These are phyloP conservation scores for Muntiacus muntjak DNA, from an alignment of 2,113 vertebrate species.

Conservation along the genomic window DNA sequence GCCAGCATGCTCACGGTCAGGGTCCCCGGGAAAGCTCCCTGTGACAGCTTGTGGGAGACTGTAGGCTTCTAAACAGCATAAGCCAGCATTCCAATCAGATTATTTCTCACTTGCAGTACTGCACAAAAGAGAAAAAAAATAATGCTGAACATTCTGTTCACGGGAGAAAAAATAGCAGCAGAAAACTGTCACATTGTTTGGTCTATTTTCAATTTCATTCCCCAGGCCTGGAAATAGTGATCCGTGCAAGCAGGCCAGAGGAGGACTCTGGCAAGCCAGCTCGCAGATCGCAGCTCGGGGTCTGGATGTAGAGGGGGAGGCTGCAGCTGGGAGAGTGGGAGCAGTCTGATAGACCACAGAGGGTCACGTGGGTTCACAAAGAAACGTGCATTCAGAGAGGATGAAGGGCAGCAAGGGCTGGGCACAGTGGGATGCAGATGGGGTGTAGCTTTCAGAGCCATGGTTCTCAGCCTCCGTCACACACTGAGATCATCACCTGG, in stretches of 20 bases:
- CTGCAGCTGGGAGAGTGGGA: not conserved
- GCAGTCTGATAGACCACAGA: not conserved
- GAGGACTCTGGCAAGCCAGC: not conserved
- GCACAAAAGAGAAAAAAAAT: conserved; percentile 66
- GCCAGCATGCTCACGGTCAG: not conserved
- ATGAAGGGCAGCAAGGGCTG: not conserved
- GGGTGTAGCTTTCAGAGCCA: not conserved
- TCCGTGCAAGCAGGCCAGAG: conserved; percentile 25
- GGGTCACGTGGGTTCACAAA: not conserved
- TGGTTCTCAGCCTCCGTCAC: not conserved
- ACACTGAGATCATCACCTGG: not conserved
- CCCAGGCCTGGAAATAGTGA: conserved; percentile 59
- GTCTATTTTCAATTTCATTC: conserved; percentile 75
- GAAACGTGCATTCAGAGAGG: not conserved
- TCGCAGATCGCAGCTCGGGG: rapidly evolving
- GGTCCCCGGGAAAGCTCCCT: not conserved
- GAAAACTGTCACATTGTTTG: conserved; percentile 75
- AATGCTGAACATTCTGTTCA: conserved; percentile 77
- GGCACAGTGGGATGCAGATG: not conserved
- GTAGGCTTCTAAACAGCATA: conserved; percentile 3
- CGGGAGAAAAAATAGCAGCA: conserved; percentile 75
- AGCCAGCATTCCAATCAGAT: conserved; percentile 57
- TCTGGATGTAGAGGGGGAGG: not conserved
- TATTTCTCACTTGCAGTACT: conserved; percentile 60
- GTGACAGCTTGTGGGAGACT: not conserved